A percentile compares a stretch with the other conserved stretches of the same genome.
Conservation (phyloP, 2,888 invertebrate genomes). For the Eupithecia vulgata region DNA sequence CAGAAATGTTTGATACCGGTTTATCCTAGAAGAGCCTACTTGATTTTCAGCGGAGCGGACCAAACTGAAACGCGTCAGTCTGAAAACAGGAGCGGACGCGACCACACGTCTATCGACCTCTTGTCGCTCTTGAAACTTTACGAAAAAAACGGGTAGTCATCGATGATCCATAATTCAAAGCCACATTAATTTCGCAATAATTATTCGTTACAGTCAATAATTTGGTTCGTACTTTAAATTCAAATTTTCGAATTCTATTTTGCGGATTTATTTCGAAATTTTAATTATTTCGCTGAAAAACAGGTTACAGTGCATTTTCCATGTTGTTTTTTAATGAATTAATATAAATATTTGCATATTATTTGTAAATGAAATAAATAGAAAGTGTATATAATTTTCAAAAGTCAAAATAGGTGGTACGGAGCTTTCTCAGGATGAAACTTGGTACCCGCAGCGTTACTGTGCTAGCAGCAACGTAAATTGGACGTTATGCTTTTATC, state of each 20-base stretch:
- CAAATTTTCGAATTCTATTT: neutral
- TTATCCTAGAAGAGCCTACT: constrained; percentile 34
- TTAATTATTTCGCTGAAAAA: neutral
- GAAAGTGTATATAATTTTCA: constrained; percentile 47
- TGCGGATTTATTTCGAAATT: constrained; percentile 5
- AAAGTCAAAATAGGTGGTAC: constrained; percentile 71
- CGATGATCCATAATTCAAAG: neutral
- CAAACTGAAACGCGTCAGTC: constrained; percentile 55
- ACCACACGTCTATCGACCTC: constrained; percentile 46
- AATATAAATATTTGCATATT: neutral
- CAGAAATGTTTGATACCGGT: constrained; percentile 8
- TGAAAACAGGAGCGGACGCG: constrained; percentile 53
- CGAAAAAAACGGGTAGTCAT: constrained; percentile 24
- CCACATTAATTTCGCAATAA: neutral
- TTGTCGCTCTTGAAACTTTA: constrained; percentile 50
- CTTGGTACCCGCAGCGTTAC: constrained; percentile 49
- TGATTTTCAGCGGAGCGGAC: constrained; percentile 47
- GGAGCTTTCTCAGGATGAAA: constrained; percentile 50
- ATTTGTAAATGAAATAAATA: constrained; percentile 46
- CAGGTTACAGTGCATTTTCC: neutral
- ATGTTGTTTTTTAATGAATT: constrained; percentile 35
- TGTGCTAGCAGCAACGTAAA: constrained; percentile 68
- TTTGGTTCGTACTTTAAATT: neutral
- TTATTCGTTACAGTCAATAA: neutral
- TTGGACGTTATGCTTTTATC: constrained; percentile 75